Base-by-base conservation (phyloP, 2,113 vertebrate species). In the Burhinus oedicnemus region DNA sequence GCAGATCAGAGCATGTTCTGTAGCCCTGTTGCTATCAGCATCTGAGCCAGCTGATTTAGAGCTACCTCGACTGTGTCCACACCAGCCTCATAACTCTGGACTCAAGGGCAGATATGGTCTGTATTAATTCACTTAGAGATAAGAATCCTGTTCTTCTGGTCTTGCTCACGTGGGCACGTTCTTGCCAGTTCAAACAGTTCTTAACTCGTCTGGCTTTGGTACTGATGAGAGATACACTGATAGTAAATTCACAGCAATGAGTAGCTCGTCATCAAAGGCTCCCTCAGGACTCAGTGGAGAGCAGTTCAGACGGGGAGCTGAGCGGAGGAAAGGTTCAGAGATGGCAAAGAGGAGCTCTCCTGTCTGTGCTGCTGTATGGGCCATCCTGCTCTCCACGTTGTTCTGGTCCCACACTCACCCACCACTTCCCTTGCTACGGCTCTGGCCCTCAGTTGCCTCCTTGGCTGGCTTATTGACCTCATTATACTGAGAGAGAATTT, bases 301-400 rank as follows among this genome's bases (percentile, higher is more conserved):
- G n/a, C 13, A 29, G n/a, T 51, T 83, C 38, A 76, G 61, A 72
- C 71, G 26, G 68, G n/a, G 19, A 88, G 76, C 57, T n/a, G 11
- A 68, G 47, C 1, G 2, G 22, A 55, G 47, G 14, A 16, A 29
- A 62, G 15, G 18, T 40, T 86, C 51, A 54, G 72, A 69, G 15
- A 11, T 16, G 7, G 40, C 32, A 45, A 34, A 38, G 22, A 51
- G 66, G 12, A 80, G 64, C 40, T 64, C 22, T 65, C 32, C 58
- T 77, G 13, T 6, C 26, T 19, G 17, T 82, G 79, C 69, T 87
- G 45, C 57, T 83, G 26, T n/a, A 29, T 5, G 1, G 40, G 23
- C 45, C 30, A 12, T 34, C 71, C 54, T 5, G 12, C 61, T 80
- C 13, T 52, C 47, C 17, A 12, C 0, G 0, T 21, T 45, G 36